Evolutionary conservation across 2,888 invertebrate genomes (phyloP).

Genomic region (Meta bourneti): DNA sequence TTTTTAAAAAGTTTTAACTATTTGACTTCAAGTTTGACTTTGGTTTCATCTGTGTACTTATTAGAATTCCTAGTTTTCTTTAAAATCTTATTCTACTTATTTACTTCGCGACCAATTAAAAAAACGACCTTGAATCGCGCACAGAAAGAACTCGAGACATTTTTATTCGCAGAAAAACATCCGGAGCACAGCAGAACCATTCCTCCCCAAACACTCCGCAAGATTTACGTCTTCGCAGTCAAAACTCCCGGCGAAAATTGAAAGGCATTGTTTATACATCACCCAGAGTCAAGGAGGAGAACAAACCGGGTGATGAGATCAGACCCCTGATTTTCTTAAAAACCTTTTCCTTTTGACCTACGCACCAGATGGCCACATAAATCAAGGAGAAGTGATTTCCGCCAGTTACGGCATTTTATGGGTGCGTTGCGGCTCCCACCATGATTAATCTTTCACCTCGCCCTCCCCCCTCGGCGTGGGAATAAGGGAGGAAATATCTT

Average conservation of each 20-base stretch:
- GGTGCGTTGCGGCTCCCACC: constrained; percentile 65
- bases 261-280: not conserved
- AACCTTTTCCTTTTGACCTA: constrained; percentile 64
- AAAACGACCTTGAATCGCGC: too few species aligned
- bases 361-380: constrained; percentile 69
- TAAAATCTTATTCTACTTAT: too few species aligned
- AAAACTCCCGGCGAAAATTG: not conserved
- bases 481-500: constrained; percentile 28
- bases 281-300: constrained; percentile 28
- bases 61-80: too few species aligned
- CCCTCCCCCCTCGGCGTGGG: constrained; percentile 60
- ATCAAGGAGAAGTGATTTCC: constrained; percentile 71
- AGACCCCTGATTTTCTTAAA: constrained; percentile 52
- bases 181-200: too few species aligned
- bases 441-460: constrained; percentile 70
- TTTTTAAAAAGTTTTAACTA: too few species aligned
- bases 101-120: too few species aligned
- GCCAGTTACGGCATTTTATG: constrained; percentile 73
- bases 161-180: too few species aligned
- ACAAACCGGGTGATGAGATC: constrained; percentile 40
- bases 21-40: too few species aligned
- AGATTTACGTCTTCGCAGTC: too few species aligned
- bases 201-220: too few species aligned
- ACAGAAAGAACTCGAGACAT: too few species aligned
- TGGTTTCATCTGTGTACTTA: too few species aligned